Percentiles rank a stretch among this genome's conserved stretches.
These are phyloP conservation scores for zebrafish (Danio rerio) DNA, from an alignment of 2,113 vertebrate species.

Conservation along the genomic window GRCz12tu NC_133199.1:44659501-44660000, in stretches of 20 bases:
- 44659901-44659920: slow-evolving; percentile 44
- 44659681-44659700: slow-evolving; percentile 53
- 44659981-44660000: too few relatives aligned
- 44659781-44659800: slow-evolving; percentile 57
- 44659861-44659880: slow-evolving; percentile 48
- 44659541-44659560: slow-evolving; percentile 54
- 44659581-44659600: slow-evolving; percentile 53
- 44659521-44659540: slow-evolving; percentile 33
- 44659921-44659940: slow-evolving; percentile 51
- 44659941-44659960: background rate
- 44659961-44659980: too few relatives aligned
- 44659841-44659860: slow-evolving; percentile 57
- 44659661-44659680: slow-evolving; percentile 62
- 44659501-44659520: slow-evolving; percentile 37
- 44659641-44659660: slow-evolving; percentile 58
- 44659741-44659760: slow-evolving; percentile 63
- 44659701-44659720: slow-evolving; percentile 52
- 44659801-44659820: slow-evolving; percentile 23
- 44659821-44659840: slow-evolving; percentile 57
- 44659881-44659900: slow-evolving; percentile 47
- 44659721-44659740: slow-evolving; percentile 37
- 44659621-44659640: slow-evolving; percentile 45
- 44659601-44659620: slow-evolving; percentile 53
- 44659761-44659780: slow-evolving; percentile 63
- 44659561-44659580: slow-evolving; percentile 56